Conservation (phyloP, 2,113 vertebrate species). For the Microtus pennsylvanicus region DNA sequence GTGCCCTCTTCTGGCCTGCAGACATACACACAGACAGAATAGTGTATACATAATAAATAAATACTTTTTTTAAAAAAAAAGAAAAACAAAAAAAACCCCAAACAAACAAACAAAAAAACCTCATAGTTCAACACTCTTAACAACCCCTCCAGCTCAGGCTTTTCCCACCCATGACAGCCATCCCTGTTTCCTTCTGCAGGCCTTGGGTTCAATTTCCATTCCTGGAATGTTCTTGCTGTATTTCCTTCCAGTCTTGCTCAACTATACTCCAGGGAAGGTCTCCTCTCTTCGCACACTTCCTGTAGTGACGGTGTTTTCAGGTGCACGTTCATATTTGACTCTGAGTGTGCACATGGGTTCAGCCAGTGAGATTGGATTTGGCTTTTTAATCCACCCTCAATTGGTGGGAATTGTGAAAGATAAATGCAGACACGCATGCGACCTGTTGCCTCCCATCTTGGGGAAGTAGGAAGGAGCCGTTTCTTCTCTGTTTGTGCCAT, state of each 20-base stretch:
- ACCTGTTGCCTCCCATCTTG: fast-evolving
- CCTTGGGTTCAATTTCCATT: not conserved
- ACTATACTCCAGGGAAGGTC: not conserved
- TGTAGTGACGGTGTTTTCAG: not conserved
- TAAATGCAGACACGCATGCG: not conserved
- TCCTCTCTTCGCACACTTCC: not conserved
- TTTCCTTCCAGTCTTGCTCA: not conserved
- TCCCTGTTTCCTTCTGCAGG: not conserved
- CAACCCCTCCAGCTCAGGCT: not conserved
- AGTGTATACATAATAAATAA: no score
- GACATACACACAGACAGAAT: no score
- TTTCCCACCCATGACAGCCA: fast-evolving
- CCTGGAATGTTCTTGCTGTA: not conserved
- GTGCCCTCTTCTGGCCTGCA: no score
- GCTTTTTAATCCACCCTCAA: not conserved
- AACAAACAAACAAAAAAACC: no score
- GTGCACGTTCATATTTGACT: not conserved
- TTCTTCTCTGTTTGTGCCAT: not conserved
- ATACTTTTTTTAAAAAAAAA: no score
- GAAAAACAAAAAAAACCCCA: no score
- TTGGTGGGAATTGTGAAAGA: not conserved
- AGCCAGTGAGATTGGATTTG: not conserved
- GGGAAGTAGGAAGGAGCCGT: not conserved
- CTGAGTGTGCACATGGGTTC: not conserved
- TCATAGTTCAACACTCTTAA: fast-evolving